Evolutionary conservation across 2,888 invertebrate species (phyloP).

Genomic region (Scaptomyza polygonia): DNA sequence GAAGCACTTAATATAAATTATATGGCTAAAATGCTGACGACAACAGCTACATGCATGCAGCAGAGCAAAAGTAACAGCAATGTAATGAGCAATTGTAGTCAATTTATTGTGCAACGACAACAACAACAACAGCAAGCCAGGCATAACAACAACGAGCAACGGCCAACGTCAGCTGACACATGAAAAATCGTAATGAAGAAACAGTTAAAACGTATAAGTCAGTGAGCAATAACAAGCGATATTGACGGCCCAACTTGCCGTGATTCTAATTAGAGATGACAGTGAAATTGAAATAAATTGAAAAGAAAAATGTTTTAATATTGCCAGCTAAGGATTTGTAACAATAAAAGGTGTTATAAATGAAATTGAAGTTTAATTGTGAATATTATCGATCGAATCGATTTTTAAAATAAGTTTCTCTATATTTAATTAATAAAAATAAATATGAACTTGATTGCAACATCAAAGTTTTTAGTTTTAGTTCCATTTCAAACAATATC

Average conservation of each 20-base stretch:
- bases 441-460: no score
- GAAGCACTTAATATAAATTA: conserved; percentile 47
- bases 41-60: conserved; percentile 10
- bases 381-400: no score
- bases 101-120: conserved; percentile 50
- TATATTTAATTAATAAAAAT: no score
- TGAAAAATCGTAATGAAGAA: conserved; percentile 53
- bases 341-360: no score
- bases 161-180: conserved; percentile 48
- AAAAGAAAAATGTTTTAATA: no score
- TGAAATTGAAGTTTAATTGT: no score
- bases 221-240: conserved; percentile 65
- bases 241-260: conserved; percentile 25
- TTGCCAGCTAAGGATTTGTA: no score
- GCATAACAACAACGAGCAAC: conserved; percentile 34
- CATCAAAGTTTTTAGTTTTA: no score
- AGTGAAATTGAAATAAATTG: background rate
- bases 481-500: no score
- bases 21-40: conserved; percentile 31
- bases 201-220: conserved; percentile 68
- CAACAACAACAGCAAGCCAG: conserved; percentile 19
- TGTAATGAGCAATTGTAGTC: conserved; percentile 47
- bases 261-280: conserved; percentile 36
- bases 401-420: no score
- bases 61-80: conserved; percentile 15